Percentiles rank a stretch among this genome's conserved stretches.
phyloP scores from a whole-genome alignment of 1,140 invertebrate species.

The Rhagoletis zephyria region DNA sequence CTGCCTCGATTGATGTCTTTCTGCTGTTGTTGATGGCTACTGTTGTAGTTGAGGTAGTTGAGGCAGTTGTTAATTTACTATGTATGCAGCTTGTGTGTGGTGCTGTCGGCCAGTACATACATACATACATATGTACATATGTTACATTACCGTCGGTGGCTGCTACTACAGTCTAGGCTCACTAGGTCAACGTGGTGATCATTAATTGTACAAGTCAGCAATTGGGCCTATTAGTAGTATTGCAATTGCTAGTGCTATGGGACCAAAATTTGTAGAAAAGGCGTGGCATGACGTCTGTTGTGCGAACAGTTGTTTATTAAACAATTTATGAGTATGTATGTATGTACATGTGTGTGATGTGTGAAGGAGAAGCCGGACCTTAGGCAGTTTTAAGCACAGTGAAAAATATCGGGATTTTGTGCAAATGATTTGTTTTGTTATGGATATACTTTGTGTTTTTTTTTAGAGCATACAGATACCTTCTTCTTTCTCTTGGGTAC shows the following conservation, averaged over 20 bases:
- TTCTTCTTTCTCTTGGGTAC: no score
- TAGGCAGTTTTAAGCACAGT: no score
- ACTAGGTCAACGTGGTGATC: constrained; percentile 47
- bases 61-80: background rate
- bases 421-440: no score
- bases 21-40: constrained; percentile 29
- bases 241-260: constrained; percentile 12
- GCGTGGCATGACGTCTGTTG: background rate
- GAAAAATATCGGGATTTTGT: no score
- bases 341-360: no score
- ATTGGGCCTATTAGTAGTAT: constrained; percentile 36
- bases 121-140: background rate
- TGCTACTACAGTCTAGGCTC: constrained; percentile 29
- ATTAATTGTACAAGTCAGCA: constrained; percentile 49
- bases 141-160: background rate
- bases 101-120: background rate
- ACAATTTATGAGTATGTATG: background rate
- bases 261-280: constrained; percentile 22
- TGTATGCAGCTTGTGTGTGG: background rate
- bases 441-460: no score
- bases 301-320: background rate
- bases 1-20: constrained; percentile 15
- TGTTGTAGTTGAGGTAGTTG: constrained; percentile 7
- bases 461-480: no score
- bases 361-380: no score